Percentiles rank a stretch among this genome's conserved stretches.
These are phyloP conservation scores for Pontoporia blainvillei DNA, from an alignment of 2,113 vertebrate species.

Conservation along the genomic window DNA sequence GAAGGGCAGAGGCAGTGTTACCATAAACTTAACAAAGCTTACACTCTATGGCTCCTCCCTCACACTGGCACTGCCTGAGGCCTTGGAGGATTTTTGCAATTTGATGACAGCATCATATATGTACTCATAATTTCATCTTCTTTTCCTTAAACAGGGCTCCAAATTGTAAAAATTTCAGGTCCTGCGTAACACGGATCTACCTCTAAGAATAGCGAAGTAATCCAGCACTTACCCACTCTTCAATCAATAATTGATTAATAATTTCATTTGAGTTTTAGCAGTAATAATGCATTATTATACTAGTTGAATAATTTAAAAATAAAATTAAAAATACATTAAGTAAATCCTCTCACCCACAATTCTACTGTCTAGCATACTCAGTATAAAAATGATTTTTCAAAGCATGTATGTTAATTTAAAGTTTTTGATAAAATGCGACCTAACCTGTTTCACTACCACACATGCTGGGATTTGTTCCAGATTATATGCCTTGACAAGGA, in stretches of 20 bases:
- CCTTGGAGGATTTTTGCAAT: too few species aligned
- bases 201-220: background rate
- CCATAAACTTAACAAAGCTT: background rate
- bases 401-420: background rate
- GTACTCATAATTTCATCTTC: background rate
- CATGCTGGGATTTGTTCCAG: background rate
- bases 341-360: background rate
- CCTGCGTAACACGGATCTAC: background rate
- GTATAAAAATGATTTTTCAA: background rate
- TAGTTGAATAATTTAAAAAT: background rate
- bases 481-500: background rate
- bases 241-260: background rate
- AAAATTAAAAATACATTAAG: background rate
- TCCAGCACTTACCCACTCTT: background rate
- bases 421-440: background rate
- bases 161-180: background rate
- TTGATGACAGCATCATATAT: background rate
- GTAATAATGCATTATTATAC: background rate
- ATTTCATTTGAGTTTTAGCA: background rate
- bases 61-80: background rate
- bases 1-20: too few species aligned
- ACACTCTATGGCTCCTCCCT: background rate
- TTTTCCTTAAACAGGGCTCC: background rate
- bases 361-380: background rate
- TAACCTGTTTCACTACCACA: background rate